These are phyloP conservation scores for Synanthedon tipuliformis DNA, from an alignment of 2,888 invertebrate genomes.

Conservation along the genomic window DNA sequence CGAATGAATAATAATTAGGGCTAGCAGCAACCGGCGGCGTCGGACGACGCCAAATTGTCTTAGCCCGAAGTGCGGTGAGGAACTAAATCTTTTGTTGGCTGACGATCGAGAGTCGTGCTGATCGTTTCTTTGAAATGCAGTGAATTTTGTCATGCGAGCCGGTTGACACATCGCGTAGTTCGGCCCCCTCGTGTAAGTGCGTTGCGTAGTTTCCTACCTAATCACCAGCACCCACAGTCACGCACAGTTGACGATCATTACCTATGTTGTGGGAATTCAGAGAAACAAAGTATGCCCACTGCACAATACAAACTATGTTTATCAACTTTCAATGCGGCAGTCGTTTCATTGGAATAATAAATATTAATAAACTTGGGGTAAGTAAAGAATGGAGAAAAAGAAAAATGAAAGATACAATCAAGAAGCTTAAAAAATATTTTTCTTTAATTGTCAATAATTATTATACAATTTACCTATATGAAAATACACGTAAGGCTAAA, in stretches of 20 bases:
- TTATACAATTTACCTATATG: no score
- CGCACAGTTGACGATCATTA: slow-evolving; percentile 47
- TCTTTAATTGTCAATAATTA: no score
- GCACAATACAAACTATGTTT: no score
- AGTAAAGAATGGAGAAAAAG: no score
- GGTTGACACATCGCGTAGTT: slow-evolving; percentile 40
- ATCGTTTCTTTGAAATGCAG: slow-evolving; percentile 35
- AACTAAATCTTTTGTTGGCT: slow-evolving; percentile 11
- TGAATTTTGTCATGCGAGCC: slow-evolving; percentile 40
- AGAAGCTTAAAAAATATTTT: no score
- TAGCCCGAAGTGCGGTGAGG: slow-evolving; percentile 15
- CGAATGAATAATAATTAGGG: slow-evolving; percentile 30
- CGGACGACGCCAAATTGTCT: slow-evolving; percentile 25
- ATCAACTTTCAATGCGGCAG: no score
- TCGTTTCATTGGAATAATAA: no score
- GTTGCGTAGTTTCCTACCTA: background rate
- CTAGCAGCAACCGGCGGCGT: slow-evolving; percentile 14
- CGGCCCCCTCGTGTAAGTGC: slow-evolving; percentile 15
- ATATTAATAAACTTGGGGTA: no score
- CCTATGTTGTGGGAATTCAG: slow-evolving; percentile 31
- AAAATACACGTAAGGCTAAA: no score
- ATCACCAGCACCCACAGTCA: slow-evolving; percentile 25
- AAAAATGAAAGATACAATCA: no score
- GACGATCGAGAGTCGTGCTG: background rate
- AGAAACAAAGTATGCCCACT: background rate